A percentile compares a stretch with the other conserved stretches of the same genome.
These are phyloP conservation scores for Nasonia longicornis DNA, from an alignment of 1,140 invertebrate species.

Conservation along the genomic window DNA sequence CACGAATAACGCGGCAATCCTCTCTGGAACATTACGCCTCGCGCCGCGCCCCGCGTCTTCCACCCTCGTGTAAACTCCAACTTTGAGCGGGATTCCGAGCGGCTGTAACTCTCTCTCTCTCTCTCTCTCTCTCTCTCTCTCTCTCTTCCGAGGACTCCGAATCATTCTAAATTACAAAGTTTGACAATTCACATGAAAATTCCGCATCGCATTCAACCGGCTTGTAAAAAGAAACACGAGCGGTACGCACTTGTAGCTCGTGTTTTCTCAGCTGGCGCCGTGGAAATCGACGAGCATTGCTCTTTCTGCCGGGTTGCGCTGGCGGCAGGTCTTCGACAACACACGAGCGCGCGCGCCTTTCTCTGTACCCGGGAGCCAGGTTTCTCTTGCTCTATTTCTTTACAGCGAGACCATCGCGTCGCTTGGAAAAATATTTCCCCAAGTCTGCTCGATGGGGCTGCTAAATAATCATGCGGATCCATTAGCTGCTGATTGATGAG, in stretches of 20 bases:
- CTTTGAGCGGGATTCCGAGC: not conserved
- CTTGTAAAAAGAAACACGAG: not conserved
- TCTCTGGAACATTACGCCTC: not conserved
- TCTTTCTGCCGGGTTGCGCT: conserved; percentile 4
- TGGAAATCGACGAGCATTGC: conserved; percentile 51
- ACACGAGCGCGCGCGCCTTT: not conserved
- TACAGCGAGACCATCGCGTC: too few relatives aligned
- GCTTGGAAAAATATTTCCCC: not conserved
- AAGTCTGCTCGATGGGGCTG: not conserved
- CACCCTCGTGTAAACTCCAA: not conserved
- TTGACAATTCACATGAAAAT: not conserved
- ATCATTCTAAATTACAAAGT: not conserved
- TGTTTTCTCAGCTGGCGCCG: conserved; percentile 67
- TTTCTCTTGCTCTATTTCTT: conserved; percentile 8
- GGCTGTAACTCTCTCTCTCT: not conserved
- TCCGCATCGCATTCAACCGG: too few relatives aligned
- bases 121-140: too few relatives aligned
- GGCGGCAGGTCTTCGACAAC: not conserved
- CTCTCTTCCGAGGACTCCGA: not conserved
- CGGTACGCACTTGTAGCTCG: conserved; percentile 25
- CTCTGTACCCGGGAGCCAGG: not conserved
- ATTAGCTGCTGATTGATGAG: not conserved
- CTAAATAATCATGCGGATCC: not conserved
- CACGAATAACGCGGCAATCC: not conserved
- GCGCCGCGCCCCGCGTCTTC: not conserved